Evolutionary conservation across 2,888 invertebrate species (phyloP), one percentile per base, ranked within the genome.

Genomic region (Harpalus rubripes): DNA sequence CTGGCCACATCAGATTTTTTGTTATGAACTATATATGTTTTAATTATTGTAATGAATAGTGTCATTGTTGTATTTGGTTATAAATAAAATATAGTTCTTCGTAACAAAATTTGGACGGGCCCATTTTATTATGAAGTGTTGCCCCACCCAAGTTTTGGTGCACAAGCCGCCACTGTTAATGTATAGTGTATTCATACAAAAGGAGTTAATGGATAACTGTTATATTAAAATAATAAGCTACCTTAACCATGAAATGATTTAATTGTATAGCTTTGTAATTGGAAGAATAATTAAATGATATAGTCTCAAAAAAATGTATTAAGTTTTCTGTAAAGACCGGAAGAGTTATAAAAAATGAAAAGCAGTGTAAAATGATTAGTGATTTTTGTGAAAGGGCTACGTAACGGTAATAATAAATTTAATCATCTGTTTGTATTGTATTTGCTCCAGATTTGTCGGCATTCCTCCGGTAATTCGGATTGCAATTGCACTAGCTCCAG

Each of bases 211-310:
- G 5, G n/a, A n/a, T 7, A 12, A 65, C 65, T 39, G 65, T 32
- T 61, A 65, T 65, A 32, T 12, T 65, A 32, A 65, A 10, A 65
- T 32, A 65, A 65, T 65, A 65, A 8, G 22, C 18, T 61, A 65
- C 10, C 32, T 26, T 32, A 65, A 65, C n/a, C 65, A 65, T 65
- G 32, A 65, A 32, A 65, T 65, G 15, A 32, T 65, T 52, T 52
- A 52, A 52, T 6, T 52, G 44, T 52, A 52, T 12, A 52, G 12
- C 44, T 52, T 52, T 52, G 44, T 52, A 52, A 52, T 52, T 52
- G 4, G 12, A 8, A 52, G 12, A 52, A 12, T 52, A 52, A 52
- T 52, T 52, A 12, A 12, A 52, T 52, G 1, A 44, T 4, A 44
- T 44, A 44, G 44, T 10, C 7, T 10, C 3, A 44, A 44, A 44